Conservation (phyloP, 2,113 vertebrate species). For the Agelaius tricolor region DNA sequence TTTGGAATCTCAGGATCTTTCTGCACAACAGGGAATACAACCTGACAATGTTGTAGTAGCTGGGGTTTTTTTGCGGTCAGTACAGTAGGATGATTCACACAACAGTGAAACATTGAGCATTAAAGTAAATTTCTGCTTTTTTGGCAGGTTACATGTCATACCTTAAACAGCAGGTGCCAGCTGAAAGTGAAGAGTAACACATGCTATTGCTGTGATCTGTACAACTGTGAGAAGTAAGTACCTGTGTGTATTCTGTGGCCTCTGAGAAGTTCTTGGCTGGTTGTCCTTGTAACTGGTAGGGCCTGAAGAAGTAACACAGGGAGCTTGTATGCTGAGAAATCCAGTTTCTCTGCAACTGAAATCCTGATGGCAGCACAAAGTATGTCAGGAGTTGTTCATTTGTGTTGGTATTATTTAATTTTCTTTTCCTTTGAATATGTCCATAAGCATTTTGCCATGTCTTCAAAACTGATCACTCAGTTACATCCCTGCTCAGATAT, state of each 20-base stretch:
- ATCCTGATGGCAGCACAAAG: not conserved
- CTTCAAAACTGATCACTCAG: not conserved
- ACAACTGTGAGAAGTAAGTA: conserved; percentile 88
- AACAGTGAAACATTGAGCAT: not conserved
- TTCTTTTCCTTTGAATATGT: not conserved
- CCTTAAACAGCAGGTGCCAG: conserved; percentile 76
- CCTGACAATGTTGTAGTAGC: not conserved
- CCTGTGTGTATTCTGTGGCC: not conserved
- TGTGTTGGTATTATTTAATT: not conserved
- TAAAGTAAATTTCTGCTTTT: not conserved
- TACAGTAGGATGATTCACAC: not conserved
- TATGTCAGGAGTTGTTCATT: not conserved
- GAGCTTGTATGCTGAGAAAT: not conserved
- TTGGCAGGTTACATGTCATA: conserved; percentile 84
- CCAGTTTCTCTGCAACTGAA: not conserved
- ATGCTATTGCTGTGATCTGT: conserved; percentile 95
- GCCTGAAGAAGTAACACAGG: not conserved
- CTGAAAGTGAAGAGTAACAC: conserved; percentile 88
- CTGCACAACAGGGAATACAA: not conserved
- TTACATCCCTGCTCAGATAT: not conserved
- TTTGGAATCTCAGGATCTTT: not conserved
- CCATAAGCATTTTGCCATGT: not conserved
- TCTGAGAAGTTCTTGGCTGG: not conserved
- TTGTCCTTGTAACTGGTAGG: not conserved
- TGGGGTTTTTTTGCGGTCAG: not conserved